Evolutionary conservation across 2,797 vertebrate species (phyloP), one percentile per base, ranked within the genome.

Genomic region (Phylloscopus collybita): DNA sequence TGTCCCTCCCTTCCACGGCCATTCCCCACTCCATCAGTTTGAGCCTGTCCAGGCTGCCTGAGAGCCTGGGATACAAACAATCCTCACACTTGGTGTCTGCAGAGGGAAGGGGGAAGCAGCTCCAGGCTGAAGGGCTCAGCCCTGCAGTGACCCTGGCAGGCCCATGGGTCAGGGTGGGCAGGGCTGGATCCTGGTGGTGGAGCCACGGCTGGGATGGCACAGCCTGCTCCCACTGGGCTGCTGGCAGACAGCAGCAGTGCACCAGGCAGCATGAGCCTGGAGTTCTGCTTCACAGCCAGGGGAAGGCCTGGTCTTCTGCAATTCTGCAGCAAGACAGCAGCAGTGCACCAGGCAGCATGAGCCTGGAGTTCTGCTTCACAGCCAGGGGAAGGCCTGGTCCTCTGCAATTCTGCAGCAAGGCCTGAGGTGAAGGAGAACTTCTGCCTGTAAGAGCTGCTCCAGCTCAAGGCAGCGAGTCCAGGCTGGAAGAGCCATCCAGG

Each of bases 31-130:
- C 50, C 42, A 22, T 9, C 59, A 16, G 42, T 60, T 61, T 40
- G 36, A 40, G 25, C 19, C 51, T 42, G 27, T 34, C 45, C 34
- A 40, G 60, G 18, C 60, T 72, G 20, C 26, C 38, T 20, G 36
- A 36, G 45, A 59, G 25, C 0, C 40, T 40, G 40, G 20, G 62
- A 74, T 29, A 30, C 19, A 78, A 78, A 25, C 1, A 3, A 34
- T 1, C 6, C 26, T 18, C 0, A 1, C 18, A 23, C 20, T 17
- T 5, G 19, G 34, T 38, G 25, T 20, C 32, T 51, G 50, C 16
- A 75, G n/a, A 62, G n/a, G 32, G 60, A 70, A 70, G 26, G 44
- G 51, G 45, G 34, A 79, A 71, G 9, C 47, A 84, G 45, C 47
- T 72, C 47, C 62, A 79, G 53, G 16, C 61, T 51, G n/a, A 62